Evolutionary conservation across 1,140 invertebrate genomes (phyloP).

Genomic region (Trachymyrmex cornetzi): DNA sequence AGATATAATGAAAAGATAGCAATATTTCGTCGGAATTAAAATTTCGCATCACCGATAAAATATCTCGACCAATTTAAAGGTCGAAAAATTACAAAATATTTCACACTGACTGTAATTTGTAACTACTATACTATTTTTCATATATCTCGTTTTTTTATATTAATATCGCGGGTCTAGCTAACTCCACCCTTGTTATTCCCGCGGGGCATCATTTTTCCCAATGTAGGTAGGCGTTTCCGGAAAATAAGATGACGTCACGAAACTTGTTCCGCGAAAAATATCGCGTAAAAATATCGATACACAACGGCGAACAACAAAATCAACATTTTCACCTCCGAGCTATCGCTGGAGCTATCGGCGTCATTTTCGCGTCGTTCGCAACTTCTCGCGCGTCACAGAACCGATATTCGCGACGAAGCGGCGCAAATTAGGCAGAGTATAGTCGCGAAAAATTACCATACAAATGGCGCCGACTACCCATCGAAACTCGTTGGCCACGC

Average conservation of each 20-base stretch:
- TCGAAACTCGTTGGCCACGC: slow-evolving; percentile 33
- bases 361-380: slow-evolving; percentile 23
- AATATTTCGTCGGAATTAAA: slow-evolving; percentile 16
- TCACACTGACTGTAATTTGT: slow-evolving; percentile 11
- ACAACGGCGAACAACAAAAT: slow-evolving; percentile 5
- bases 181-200: neutral
- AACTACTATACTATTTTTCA: neutral
- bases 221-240: slow-evolving; percentile 37
- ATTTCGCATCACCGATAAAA: neutral
- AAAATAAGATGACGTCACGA: slow-evolving; percentile 50
- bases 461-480: slow-evolving; percentile 48
- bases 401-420: slow-evolving; percentile 31
- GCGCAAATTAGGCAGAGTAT: slow-evolving; percentile 45
- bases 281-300: slow-evolving; percentile 45
- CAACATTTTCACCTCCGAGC: slow-evolving; percentile 47
- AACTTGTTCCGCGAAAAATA: slow-evolving; percentile 20
- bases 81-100: slow-evolving; percentile 11
- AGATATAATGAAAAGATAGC: slow-evolving; percentile 14
- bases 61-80: slow-evolving; percentile 13
- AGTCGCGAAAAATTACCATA: slow-evolving; percentile 57
- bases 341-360: neutral
- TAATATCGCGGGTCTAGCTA: slow-evolving; percentile 14
- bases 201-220: slow-evolving; percentile 1
- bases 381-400: slow-evolving; percentile 10
- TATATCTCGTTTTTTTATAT: neutral